A percentile compares a stretch with the other conserved stretches of the same genome.
Evolutionary conservation across 2,888 invertebrate genomes (phyloP).

Genomic region (Priocnemis perturbator): DNA sequence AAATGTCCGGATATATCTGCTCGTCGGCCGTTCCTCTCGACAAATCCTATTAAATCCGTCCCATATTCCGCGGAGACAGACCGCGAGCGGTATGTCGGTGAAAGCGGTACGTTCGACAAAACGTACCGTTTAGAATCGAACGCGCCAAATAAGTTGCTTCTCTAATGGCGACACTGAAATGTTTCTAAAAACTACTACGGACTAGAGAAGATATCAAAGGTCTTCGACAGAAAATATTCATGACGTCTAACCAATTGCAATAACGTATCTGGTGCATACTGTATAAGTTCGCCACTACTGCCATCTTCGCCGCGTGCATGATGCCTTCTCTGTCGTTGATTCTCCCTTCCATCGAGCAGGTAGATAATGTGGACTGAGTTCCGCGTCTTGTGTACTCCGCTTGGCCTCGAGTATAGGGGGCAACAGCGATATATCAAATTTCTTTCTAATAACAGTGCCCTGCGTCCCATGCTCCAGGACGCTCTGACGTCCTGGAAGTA

Average conservation of each 20-base stretch:
- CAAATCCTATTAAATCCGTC: slow-evolving; percentile 54
- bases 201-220: too few species aligned
- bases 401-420: slow-evolving; percentile 7
- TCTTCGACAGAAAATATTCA: too few species aligned
- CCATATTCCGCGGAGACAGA: slow-evolving; percentile 32
- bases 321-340: not conserved
- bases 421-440: slow-evolving; percentile 67
- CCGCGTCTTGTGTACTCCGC: slow-evolving; percentile 3
- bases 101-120: slow-evolving; percentile 41
- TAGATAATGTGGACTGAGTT: not conserved
- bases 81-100: slow-evolving; percentile 27
- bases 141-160: slow-evolving; percentile 7
- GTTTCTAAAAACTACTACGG: too few species aligned
- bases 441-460: slow-evolving; percentile 65
- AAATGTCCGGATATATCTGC: slow-evolving; percentile 26
- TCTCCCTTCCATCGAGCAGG: slow-evolving; percentile 21
- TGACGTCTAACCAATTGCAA: too few species aligned
- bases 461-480: slow-evolving; percentile 33
- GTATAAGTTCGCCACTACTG: too few species aligned
- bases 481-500: slow-evolving; percentile 49
- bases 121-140: slow-evolving; percentile 37
- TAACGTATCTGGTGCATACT: too few species aligned
- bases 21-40: slow-evolving; percentile 14
- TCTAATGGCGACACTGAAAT: too few species aligned
- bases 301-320: too few species aligned